phyloP scores from a whole-genome alignment of 2,888 invertebrate genomes.

The Drosophila conformis region DNA sequence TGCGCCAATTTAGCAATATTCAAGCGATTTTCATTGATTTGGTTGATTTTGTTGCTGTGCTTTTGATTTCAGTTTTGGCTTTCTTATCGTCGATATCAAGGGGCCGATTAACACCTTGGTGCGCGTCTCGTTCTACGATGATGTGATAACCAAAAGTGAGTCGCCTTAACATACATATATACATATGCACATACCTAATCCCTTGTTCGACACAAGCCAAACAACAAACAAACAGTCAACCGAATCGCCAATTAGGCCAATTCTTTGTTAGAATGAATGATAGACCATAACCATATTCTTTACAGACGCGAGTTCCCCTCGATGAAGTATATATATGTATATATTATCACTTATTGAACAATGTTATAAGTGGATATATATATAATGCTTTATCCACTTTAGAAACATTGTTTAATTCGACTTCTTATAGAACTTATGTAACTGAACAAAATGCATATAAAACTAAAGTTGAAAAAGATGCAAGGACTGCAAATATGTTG shows the following conservation, averaged over 20 bases:
- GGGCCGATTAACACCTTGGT: slow-evolving; percentile 57
- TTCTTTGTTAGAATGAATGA: not conserved
- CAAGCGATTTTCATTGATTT: slow-evolving; percentile 53
- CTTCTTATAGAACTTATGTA: not conserved
- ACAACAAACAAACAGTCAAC: slow-evolving; percentile 9
- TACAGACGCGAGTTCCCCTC: not conserved
- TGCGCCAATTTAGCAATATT: slow-evolving; percentile 37
- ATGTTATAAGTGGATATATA: not conserved
- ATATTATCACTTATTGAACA: not conserved
- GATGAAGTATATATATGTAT: not conserved
- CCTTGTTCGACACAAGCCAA: slow-evolving; percentile 12
- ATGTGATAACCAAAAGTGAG: slow-evolving; percentile 12
- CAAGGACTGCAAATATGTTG: not conserved
- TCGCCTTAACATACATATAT: not conserved
- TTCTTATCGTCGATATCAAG: slow-evolving; percentile 39
- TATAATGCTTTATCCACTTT: not conserved
- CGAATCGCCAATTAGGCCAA: slow-evolving; percentile 34
- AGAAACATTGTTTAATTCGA: not conserved
- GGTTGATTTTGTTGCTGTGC: slow-evolving; percentile 16
- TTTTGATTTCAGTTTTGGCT: slow-evolving; percentile 13
- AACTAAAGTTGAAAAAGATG: not conserved
- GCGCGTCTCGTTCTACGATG: not conserved
- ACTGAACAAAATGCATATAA: not conserved
- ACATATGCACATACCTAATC: slow-evolving; percentile 7
- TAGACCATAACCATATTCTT: not conserved